These are phyloP conservation scores for Saiga tatarica DNA, from an alignment of 2,113 vertebrate genomes.

Conservation along the genomic window DNA sequence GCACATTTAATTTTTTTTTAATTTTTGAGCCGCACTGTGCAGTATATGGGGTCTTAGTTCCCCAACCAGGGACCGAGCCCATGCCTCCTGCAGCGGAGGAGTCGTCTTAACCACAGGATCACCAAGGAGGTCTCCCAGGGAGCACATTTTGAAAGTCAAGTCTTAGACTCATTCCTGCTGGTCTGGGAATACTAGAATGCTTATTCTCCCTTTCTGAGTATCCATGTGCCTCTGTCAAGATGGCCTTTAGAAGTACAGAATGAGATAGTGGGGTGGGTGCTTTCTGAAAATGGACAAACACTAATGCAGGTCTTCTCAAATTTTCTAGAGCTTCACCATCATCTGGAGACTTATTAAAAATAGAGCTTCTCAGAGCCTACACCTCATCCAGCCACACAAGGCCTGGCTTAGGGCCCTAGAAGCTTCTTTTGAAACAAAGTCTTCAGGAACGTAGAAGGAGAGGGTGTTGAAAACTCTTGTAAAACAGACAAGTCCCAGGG, in stretches of 20 bases:
- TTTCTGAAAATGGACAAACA: background rate
- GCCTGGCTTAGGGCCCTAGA: background rate
- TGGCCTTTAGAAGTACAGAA: background rate
- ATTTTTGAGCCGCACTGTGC: background rate
- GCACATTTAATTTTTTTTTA: background rate
- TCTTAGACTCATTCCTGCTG: background rate
- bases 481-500: background rate
- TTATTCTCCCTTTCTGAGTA: background rate
- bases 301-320: background rate
- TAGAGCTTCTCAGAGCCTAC: background rate
- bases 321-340: background rate
- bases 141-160: background rate
- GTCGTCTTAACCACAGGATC: background rate
- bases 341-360: background rate
- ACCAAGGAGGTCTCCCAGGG: background rate
- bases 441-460: background rate
- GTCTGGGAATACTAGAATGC: background rate
- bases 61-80: background rate
- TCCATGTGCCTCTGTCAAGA: background rate
- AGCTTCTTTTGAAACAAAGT: background rate
- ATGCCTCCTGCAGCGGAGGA: background rate
- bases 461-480: no score
- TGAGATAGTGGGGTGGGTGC: accelerated
- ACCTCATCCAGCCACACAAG: background rate
- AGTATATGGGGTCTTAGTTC: background rate